Evolutionary conservation across 2,888 invertebrate species (phyloP).

Genomic region (Prenolepis imparis): DNA sequence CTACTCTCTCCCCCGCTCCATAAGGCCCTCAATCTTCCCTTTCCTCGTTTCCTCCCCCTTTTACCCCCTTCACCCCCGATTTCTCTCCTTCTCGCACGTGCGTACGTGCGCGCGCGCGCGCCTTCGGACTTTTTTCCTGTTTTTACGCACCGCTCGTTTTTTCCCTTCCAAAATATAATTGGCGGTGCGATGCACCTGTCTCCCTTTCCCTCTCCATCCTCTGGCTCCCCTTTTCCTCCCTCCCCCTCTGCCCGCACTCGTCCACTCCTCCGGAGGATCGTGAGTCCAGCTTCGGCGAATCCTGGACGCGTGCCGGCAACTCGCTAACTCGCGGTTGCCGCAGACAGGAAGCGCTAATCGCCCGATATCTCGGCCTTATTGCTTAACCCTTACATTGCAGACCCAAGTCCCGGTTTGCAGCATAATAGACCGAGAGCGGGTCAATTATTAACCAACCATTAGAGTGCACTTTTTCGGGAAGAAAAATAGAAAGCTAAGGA

Average conservation of each 20-base stretch:
- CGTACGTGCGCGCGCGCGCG: slow-evolving; percentile 66
- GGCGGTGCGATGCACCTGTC: slow-evolving; percentile 86
- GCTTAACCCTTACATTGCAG: slow-evolving; percentile 29
- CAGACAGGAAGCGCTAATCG: slow-evolving; percentile 57
- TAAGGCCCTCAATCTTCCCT: slow-evolving; percentile 54
- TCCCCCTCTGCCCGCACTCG: slow-evolving; percentile 15
- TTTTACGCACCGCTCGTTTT: slow-evolving; percentile 78
- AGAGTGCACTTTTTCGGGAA: slow-evolving; percentile 11
- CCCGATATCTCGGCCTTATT: slow-evolving; percentile 42
- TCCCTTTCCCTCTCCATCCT: slow-evolving; percentile 75
- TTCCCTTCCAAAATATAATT: slow-evolving; percentile 85
- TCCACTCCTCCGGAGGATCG: slow-evolving; percentile 57
- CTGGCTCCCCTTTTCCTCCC: slow-evolving; percentile 23
- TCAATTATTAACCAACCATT: slow-evolving; percentile 37
- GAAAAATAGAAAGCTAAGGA: not conserved
- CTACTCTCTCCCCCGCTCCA: slow-evolving; percentile 56
- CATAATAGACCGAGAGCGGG: slow-evolving; percentile 19
- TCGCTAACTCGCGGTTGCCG: slow-evolving; percentile 55
- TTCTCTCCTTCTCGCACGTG: slow-evolving; percentile 62
- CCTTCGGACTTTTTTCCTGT: slow-evolving; percentile 76
- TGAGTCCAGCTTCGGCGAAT: slow-evolving; percentile 71
- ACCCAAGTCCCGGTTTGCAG: slow-evolving; percentile 11
- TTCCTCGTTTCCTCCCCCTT: slow-evolving; percentile 53
- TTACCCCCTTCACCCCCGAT: slow-evolving; percentile 3
- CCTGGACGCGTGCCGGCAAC: slow-evolving; percentile 77